Base-by-base conservation (phyloP, 2,113 vertebrate species). In the Euleptes europaea region DNA sequence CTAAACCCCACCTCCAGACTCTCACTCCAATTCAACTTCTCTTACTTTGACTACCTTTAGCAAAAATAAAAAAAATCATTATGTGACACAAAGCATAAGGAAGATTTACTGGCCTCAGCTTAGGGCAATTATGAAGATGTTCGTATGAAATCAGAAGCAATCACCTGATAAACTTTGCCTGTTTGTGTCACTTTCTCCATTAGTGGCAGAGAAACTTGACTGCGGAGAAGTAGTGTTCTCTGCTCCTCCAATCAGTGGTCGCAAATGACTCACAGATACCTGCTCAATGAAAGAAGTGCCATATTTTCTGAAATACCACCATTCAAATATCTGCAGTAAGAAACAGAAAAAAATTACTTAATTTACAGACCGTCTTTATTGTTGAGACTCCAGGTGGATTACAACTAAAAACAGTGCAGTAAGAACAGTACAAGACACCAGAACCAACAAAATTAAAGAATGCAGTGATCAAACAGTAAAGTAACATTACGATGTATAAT, bases 251-350 rank as follows among this genome's bases (percentile, higher is more conserved):
- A 99, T 97, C 40, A 99, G 95, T 77, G 98, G 98, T 83, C 98
- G 97, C 93, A 99, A 81, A 82, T 99, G 99, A 90, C 97, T 99
- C 91, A 99, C 97, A 49, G 99, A 99, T 10, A 99, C 98, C 96
- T 99, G 98, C 91, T 99, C 99, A 6, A 99, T 99, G 95, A 99
- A 99, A 2, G 98, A 99, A 0, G 98, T 99, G 84, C 98, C 99
- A 0, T 99, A 98, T 80, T 99, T 99, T 80, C 97, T 96, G 89
- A 99, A 99, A 92, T 99, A 99, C 98, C 99, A 99, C 98, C 98
- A 99, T 92, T 99, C 99, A 96, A 99, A 99, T 95, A 99, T 97
- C 99, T 99, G 93, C 3, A 90, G 93, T 0, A 1, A 73, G 57
- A 92, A 40, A 78, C 88, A 92, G 31, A 93, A 74, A 94, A 83